Base-by-base conservation (phyloP, 2,888 invertebrate genomes). In the Leistus spinibarbis region DNA sequence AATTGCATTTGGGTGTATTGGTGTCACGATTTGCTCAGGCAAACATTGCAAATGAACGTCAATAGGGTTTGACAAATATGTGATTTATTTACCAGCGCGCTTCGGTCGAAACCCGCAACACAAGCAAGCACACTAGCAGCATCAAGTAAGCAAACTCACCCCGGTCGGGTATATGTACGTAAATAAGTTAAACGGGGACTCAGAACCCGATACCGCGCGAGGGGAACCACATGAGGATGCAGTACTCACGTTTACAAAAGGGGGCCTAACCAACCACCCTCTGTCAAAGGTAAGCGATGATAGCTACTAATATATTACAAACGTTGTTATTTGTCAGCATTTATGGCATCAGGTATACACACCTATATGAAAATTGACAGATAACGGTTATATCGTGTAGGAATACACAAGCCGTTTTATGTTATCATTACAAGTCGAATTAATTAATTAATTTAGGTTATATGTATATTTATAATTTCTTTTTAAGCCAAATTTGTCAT, bases 31-130 rank as follows among this genome's bases (percentile, higher is more conserved):
- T 64, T 64, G 19, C 66, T 20, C 72, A 23, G 22, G 74, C 17
- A 74, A 74, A 74, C 68, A 67, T 17, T 67, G 67, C 74, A 74
- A 74, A 74, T 74, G 74, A 74, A 67, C 67, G 74, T 74, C 60
- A 74, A 74, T 74, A 74, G 67, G 27, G 74, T 67, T 74, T 19
- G 68, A 74, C 74, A 74, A 74, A 74, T 74, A 74, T 74, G 74
- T 74, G 74, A 74, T 74, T 74, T 74, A 74, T 74, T 74, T 74
- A 74, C 74, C 60, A 20, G n/a, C 40, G 40, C 40, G 40, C 40
- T 40, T 40, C 13, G 40, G 40, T 40, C 40, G 10, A 22, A 16
- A 16, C 23, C 20, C 23, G 23, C 56, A 23, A 54, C 40, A 40
- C 40, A 10, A 27, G 16, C 53, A 40, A 10, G n/a, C 22, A n/a